Evolutionary conservation across 2,888 invertebrate species (phyloP), one percentile per base, ranked within the genome.

Genomic region (Spatulosminthurus flaviceps): DNA sequence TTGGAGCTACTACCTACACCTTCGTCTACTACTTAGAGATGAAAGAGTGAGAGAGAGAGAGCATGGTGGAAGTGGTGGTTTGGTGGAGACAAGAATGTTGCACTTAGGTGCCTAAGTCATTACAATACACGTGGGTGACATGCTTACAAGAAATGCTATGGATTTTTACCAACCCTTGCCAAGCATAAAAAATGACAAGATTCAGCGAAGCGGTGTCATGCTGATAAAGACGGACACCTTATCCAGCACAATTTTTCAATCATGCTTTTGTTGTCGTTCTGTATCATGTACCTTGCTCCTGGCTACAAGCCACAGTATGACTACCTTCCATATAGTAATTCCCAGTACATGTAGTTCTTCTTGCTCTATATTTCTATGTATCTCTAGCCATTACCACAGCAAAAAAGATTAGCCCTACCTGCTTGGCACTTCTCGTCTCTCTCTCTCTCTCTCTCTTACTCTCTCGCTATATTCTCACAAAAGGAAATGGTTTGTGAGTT

Each of bases 191-290:
- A 76, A 67, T n/a, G 66, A 76, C 66, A 66, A 76, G 75, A 66
- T 76, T 76, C 75, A 67, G 67, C 42, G 42, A 21, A 26, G 42
- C 66, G 66, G 66, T 76, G 75, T 76, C 75, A 76, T 22, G 42
- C 75, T 76, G 66, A 76, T 76, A 76, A 66, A 66, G 42, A 76
- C 42, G 64, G 75, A 66, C 75, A 42, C 75, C 75, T 76, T 76
- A 76, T 76, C 75, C 75, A 76, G 66, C 66, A 66, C 75, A 76
- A 76, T 76, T 76, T 76, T 76, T 76, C 75, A 76, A 76, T 76
- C 75, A 64, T 76, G 75, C 66, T 66, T 60, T 74, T 74, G 60
- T 74, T 61, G 61, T 61, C 74, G 51, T 61, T 29, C 61, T 64
- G n/a, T 61, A 21, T 66, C 19, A 26, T 51, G 9, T 51, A 11